Base-by-base conservation (phyloP, 2,888 invertebrate species). In the Luffia ferchaultella region DNA sequence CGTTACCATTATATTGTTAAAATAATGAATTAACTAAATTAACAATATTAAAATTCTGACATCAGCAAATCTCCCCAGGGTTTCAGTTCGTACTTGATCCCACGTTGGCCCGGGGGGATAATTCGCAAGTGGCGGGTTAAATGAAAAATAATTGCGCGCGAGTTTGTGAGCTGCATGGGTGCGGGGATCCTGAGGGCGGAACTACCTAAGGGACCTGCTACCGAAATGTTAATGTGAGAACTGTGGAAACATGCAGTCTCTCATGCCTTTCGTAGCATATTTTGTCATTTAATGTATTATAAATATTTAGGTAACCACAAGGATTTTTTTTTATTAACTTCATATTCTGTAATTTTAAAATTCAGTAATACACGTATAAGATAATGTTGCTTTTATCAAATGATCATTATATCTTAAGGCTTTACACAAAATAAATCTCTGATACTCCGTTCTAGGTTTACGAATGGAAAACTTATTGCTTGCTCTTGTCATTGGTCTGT, bases 71-170 rank as follows among this genome's bases (percentile, higher is more conserved):
- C 30, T 30, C 12, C 30, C 3, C 3, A 30, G 30, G 30, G 30
- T 30, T 3, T 7, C 30, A 30, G 30, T 30, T 3, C 12, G 12
- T 30, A 73, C 73, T 79, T 76, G 76, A 73, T 71, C 70, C 70
- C 68, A 63, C 61, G 58, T 50, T 50, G 55, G 71, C 82, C 68
- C 78, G 12, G 7, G 71, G 70, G 82, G 72, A 62, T 55, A 50
- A 58, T 67, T 68, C 64, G 68, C 72, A 70, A 73, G 70, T 69
- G 62, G 60, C 59, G 55, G 48, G 69, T 72, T 82, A 79, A 82
- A 83, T 82, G 77, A 82, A 82, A 82, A 77, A 80, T 83, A 80
- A 83, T 82, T 76, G 75, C 67, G 62, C 58, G 61, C 58, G 59
- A 60, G 56, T 58, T 52, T 56, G 53, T 50, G 43, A 45, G 44